Base-by-base conservation (phyloP, 2,797 vertebrate species). In the Leptatherina wallacei region DNA sequence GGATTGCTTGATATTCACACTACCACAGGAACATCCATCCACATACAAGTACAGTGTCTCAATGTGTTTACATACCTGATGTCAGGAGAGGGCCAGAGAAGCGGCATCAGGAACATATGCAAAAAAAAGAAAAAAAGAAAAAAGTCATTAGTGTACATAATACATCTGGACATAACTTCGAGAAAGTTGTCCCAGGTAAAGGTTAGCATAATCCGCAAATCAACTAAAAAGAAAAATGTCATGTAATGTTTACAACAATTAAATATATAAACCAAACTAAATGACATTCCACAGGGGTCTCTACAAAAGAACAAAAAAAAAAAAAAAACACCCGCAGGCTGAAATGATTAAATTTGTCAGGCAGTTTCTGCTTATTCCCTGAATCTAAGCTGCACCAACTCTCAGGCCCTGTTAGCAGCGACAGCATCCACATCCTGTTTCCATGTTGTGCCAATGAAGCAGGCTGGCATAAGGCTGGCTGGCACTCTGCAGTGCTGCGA, bases 21-120 rank as follows among this genome's bases (percentile, higher is more conserved):
- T 10, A 32, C 32, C 33, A 18, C 42, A 8, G 27, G 54, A 67
- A 18, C 33, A 38, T 2, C 14, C 33, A 36, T 58, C 2, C 40
- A 61, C 4, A 18, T n/a, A 62, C 49, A 1, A 1, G 8, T 5
- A 24, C 11, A 33, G 20, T 51, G 42, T 29, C 4, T 13, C 56
- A 24, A 38, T 63, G 42, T 6, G 3, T 83, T 83, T 69, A 86
- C 84, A 83, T 92, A 93, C 92, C 90, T 93, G 85, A 68, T 79
- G 20, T 77, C 42, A 42, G 38, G 6, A 75, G 32, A 57, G 0
- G 69, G 24, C 10, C 61, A 1, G 20, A 29, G 57, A 0, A 12
- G 54, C 42, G 33, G 35, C 40, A 71, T 63, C 78, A 66, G 20
- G 57, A 51, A 63, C 61, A 87, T 18, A 87, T 82, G 67, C 40